phyloP scores from a whole-genome alignment of 1,140 invertebrate species.

The Vollenhovia emeryi region DNA sequence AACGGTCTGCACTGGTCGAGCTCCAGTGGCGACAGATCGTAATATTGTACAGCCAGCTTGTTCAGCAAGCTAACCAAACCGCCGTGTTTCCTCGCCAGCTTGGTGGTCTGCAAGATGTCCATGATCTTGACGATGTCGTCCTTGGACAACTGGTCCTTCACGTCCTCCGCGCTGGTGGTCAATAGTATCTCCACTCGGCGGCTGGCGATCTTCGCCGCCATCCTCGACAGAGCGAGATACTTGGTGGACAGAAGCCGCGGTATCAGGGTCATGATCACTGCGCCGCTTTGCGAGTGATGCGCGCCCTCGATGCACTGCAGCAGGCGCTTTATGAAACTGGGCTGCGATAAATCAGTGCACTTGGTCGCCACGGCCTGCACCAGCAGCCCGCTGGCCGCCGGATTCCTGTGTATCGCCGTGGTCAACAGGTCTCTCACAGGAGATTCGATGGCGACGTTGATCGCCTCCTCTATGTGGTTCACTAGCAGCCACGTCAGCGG shows the following conservation, averaged over 20 bases:
- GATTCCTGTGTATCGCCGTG: constrained; percentile 87
- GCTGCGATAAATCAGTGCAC: constrained; percentile 83
- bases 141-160: constrained; percentile 86
- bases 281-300: constrained; percentile 89
- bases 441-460: constrained; percentile 87
- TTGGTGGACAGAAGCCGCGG: constrained; percentile 87
- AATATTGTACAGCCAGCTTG: constrained; percentile 86
- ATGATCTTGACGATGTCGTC: constrained; percentile 87
- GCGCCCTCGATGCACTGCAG: constrained; percentile 89
- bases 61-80: constrained; percentile 87
- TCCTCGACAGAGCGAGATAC: constrained; percentile 87
- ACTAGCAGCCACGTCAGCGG: constrained; percentile 92
- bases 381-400: constrained; percentile 89
- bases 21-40: constrained; percentile 84
- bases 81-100: constrained; percentile 86
- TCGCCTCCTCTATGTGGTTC: constrained; percentile 89
- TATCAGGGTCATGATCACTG: constrained; percentile 87
- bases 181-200: constrained; percentile 88
- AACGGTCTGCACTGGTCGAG: constrained; percentile 83
- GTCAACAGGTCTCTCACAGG: constrained; percentile 89
- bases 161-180: constrained; percentile 85
- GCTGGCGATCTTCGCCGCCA: constrained; percentile 88
- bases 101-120: constrained; percentile 84
- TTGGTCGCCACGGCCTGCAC: constrained; percentile 89
- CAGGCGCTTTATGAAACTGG: constrained; percentile 86